Base-by-base conservation (phyloP, 1,140 invertebrate species). In the Procambarus virginalis region DNA sequence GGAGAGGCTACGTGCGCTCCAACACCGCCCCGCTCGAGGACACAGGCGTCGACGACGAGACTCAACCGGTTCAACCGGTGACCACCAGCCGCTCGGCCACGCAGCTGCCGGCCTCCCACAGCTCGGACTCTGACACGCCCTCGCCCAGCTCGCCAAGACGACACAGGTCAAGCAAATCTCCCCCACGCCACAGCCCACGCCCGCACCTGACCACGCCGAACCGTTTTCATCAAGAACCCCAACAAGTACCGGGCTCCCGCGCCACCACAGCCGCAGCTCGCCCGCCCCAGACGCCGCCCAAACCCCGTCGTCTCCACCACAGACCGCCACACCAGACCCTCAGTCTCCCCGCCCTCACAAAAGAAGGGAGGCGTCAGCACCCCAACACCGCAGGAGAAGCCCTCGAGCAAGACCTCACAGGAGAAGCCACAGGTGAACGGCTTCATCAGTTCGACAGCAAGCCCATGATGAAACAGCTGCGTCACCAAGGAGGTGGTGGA, bases 11-110 rank as follows among this genome's bases (percentile, higher is more conserved):
- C 73, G 80, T 83, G 12, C 82, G 92, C 49, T 92, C 92, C 17
- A 92, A 91, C 73, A 92, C 92, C 3, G 92, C 92, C 3, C 92
- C 92, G 5, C 73, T 92, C 12, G 92, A 92, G 58, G 92, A 91
- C 84, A 91, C 91, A 4, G 90, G 86, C 14, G 79, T 75, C 0
- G 89, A 92, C 70, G 89, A 89, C 14, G 77, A 84, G 3, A 58
- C 83, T n/a, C 64, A 64, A 14, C 87, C 80, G 64, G 34, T 76
- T 17, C 85, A 88, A 8, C 81, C 88, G 5, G 77, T 92, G 5
- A 76, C 82, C 9, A 92, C 90, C 49, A 92, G 92, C 46, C 83
- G 79, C 34, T 92, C 92, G 4, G 90, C 92, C 20, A 89, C 92
- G n/a, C 92, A 91, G 48, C 78, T 92, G 51, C 90, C 89, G 4